These are phyloP conservation scores for Panthera leo DNA, from an alignment of 2,113 vertebrate genomes.

Conservation along the genomic window DNA sequence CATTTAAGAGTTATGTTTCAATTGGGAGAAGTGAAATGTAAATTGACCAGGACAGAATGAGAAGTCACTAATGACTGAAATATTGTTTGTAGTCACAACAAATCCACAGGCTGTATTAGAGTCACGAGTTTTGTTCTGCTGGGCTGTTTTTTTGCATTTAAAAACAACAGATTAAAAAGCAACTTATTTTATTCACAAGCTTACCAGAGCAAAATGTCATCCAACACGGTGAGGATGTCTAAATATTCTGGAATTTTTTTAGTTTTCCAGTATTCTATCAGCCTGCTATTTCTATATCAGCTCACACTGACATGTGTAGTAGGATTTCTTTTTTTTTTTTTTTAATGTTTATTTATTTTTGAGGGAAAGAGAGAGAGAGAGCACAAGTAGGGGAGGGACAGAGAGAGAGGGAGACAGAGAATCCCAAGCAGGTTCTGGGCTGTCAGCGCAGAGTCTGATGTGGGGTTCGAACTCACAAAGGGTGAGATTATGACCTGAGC, in stretches of 20 bases:
- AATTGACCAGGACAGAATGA: slow-evolving; percentile 38
- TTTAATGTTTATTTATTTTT: too few species aligned
- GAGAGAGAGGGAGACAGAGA: too few species aligned
- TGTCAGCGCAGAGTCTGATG: too few species aligned
- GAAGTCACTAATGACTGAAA: not conserved
- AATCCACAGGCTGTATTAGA: not conserved
- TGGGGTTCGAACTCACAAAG: too few species aligned
- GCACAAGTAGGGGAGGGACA: too few species aligned
- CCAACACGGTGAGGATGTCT: not conserved
- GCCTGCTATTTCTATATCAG: not conserved
- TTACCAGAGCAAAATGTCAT: slow-evolving; percentile 27
- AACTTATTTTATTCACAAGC: slow-evolving; percentile 20
- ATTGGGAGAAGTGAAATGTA: slow-evolving; percentile 29
- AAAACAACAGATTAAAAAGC: slow-evolving; percentile 44
- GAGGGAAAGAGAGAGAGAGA: too few species aligned
- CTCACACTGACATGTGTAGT: not conserved
- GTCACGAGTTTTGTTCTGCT: not conserved
- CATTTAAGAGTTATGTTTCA: slow-evolving; percentile 1
- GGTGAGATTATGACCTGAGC: too few species aligned
- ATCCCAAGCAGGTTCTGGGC: too few species aligned
- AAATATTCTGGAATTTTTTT: not conserved
- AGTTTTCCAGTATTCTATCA: not conserved
- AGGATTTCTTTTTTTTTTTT: too few species aligned
- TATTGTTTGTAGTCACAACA: not conserved
- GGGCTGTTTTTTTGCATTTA: slow-evolving; percentile 6